Percentiles rank a stretch among this genome's conserved stretches.
Conservation (phyloP, 2,113 vertebrate genomes). For the Candoia aspera region DNA sequence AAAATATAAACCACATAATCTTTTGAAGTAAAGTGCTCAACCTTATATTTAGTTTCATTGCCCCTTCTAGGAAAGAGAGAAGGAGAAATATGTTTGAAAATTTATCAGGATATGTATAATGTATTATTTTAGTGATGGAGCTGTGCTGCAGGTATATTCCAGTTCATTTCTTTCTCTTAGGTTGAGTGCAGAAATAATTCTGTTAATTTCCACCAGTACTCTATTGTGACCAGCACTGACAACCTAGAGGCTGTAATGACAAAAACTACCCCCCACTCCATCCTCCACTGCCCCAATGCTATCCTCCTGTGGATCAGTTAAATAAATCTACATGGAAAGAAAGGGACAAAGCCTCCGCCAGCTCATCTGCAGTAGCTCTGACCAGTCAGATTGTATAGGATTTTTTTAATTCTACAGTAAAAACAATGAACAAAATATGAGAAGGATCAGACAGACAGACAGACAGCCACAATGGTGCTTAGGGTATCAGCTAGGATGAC, state of each 20-base stretch:
- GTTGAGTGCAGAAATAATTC: background rate
- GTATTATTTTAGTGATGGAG: background rate
- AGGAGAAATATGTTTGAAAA: background rate
- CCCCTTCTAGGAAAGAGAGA: too few relatives aligned
- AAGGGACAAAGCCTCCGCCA: background rate
- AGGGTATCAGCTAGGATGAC: background rate
- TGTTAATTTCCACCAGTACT: background rate
- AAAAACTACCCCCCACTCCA: background rate
- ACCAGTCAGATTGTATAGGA: background rate
- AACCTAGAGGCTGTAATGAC: background rate
- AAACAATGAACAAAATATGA: background rate
- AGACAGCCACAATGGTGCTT: background rate
- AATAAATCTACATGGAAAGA: background rate
- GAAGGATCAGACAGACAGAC: background rate
- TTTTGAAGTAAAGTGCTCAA: conserved; percentile 53
- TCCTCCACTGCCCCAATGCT: background rate
- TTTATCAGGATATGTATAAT: background rate
- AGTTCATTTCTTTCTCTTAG: background rate
- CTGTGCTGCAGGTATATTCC: background rate
- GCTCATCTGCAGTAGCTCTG: background rate
- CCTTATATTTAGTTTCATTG: conserved; percentile 38
- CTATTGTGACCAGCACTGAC: background rate
- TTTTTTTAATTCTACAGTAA: background rate
- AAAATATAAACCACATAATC: background rate
- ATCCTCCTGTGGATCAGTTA: background rate